Conservation (phyloP, 2,113 vertebrate genomes). For the Nycticebus coucang region DNA sequence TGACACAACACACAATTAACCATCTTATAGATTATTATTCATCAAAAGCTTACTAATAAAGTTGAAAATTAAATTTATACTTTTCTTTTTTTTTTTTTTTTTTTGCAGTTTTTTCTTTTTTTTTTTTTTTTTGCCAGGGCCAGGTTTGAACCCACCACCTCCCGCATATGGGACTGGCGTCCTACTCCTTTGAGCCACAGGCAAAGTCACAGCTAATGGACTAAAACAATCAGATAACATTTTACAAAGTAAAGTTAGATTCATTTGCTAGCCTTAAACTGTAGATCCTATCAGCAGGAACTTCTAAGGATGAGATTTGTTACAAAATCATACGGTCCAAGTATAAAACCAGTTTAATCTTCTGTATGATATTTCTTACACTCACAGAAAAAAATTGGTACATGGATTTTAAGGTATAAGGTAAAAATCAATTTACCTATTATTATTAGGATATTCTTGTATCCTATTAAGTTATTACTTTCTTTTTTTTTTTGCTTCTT, state of each 20-base stretch:
- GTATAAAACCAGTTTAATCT: slow-evolving; percentile 39
- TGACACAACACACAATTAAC: slow-evolving; percentile 73
- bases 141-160: too few species aligned
- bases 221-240: slow-evolving; percentile 61
- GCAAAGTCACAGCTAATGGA: slow-evolving; percentile 78
- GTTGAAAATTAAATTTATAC: slow-evolving; percentile 75
- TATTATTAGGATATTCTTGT: neutral
- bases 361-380: neutral
- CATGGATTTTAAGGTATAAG: neutral
- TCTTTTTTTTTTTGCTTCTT: too few species aligned
- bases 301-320: slow-evolving; percentile 67
- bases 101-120: too few species aligned
- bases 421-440: neutral
- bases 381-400: neutral
- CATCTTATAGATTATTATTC: slow-evolving; percentile 79
- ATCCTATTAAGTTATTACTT: neutral
- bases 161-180: too few species aligned
- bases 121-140: too few species aligned
- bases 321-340: slow-evolving; percentile 74
- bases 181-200: too few species aligned
- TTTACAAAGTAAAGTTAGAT: slow-evolving; percentile 77
- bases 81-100: slow-evolving; percentile 61
- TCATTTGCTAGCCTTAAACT: slow-evolving; percentile 64
- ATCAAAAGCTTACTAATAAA: slow-evolving; percentile 77
- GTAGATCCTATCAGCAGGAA: slow-evolving; percentile 76